Evolutionary conservation across 53 echinoderm and acorn worm genomes (phyloP), one percentile per base, ranked within the genome.

Genomic region (Patiria pectinifera): DNA sequence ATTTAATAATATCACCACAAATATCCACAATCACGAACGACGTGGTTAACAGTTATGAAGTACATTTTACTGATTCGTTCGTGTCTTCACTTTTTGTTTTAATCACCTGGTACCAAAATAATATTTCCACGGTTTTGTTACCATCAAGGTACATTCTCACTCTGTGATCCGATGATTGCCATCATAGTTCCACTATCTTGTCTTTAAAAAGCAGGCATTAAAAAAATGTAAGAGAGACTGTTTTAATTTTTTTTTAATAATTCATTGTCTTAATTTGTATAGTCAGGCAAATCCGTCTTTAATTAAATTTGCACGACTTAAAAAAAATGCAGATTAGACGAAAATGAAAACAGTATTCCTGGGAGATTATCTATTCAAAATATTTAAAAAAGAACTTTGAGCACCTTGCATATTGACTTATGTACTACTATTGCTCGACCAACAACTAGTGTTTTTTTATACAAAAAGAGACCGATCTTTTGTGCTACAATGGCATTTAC

Each of bases 321-420:
- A 14, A 21, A 70, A 70, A 21, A 12, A 15, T 3, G 35, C 0
- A 35, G 35, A 35, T 35, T 35, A 0, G 0, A 35, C 35, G 35
- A 15, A 69, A 69, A 15, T 69, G 15, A 18, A 69, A 69, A 69
- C 10, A 14, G 15, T 21, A 59, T 62, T 35, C 16, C 25, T 83
- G 59, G 6, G n/a, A 85, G 18, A 60, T 16, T 13, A 69, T 70
- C 25, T 44, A 66, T n/a, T 66, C 43, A 16, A 43, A 69, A 0
- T 43, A 85, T 85, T 25, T 18, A 85, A 85, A 86, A 74, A 48
- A 86, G 0, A 2, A 62, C 71, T 18, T 86, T 48, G 48, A 86
- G 86, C 86, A 86, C 86, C 86, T 86, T 86, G 86, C 86, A 75
- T 86, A 74, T 85, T 4, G 71, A 85, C 1, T 85, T 23, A 70